Evolutionary conservation across 2,797 vertebrate genomes (phyloP).

Genomic region (Acanthurus leucopareius): DNA sequence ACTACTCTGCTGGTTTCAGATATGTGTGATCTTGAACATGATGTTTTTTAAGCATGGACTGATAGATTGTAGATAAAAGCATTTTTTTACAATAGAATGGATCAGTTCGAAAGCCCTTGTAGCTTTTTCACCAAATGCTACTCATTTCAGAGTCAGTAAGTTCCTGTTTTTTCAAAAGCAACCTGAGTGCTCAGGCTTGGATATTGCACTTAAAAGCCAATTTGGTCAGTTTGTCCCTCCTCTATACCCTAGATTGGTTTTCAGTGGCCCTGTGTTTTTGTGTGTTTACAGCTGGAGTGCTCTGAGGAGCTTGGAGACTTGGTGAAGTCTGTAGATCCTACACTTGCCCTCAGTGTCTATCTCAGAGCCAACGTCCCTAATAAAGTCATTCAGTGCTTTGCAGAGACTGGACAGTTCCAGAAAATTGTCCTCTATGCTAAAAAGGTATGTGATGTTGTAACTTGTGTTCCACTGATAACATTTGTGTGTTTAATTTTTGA

Average conservation of each 20-base stretch:
- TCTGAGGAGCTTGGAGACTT: constrained; percentile 98
- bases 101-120: neutral
- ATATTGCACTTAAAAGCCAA: neutral
- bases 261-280: constrained; percentile 23
- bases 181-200: neutral
- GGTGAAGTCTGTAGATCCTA: constrained; percentile 98
- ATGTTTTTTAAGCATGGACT: neutral
- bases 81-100: neutral
- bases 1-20: neutral
- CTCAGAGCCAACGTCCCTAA: constrained; percentile 97
- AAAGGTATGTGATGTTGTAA: constrained; percentile 86
- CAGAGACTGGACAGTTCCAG: constrained; percentile 98
- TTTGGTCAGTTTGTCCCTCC: constrained; percentile 19
- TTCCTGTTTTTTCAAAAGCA: neutral
- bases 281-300: constrained; percentile 92
- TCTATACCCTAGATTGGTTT: constrained; percentile 4
- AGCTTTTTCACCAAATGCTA: neutral
- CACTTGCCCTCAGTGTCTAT: constrained; percentile 97
- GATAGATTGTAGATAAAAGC: neutral
- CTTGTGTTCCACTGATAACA: neutral
- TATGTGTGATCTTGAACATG: neutral
- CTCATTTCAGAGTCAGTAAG: neutral
- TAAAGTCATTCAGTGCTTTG: constrained; percentile 99
- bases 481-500: neutral
- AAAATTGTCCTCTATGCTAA: constrained; percentile 99